Conservation (phyloP, 2,888 invertebrate genomes). For the Nasonovia ribisnigri region DNA sequence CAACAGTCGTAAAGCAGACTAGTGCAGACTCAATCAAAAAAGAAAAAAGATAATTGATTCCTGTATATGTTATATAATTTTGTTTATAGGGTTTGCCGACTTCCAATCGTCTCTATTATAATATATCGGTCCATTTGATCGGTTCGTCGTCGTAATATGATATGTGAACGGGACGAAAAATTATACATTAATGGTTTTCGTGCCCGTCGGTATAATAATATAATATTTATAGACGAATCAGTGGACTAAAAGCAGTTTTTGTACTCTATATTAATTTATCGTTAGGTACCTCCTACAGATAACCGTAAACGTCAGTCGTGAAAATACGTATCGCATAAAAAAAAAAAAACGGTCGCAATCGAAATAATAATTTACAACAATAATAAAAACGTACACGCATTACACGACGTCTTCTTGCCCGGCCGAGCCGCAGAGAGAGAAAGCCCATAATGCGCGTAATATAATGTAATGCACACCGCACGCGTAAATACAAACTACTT, state of each 20-base stretch:
- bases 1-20: not conserved
- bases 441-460: slow-evolving; percentile 18
- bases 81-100: not conserved
- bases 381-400: not conserved
- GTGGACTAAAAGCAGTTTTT: not conserved
- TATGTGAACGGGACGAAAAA: not conserved
- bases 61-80: not conserved
- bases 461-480: slow-evolving; percentile 21
- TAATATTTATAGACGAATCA: not conserved
- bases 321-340: not conserved
- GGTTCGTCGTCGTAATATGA: not conserved
- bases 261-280: not conserved
- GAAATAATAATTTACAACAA: not conserved
- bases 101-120: not conserved
- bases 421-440: not conserved
- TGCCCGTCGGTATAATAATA: not conserved
- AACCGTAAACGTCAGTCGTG: not conserved
- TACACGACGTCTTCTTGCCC: not conserved
- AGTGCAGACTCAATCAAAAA: not conserved
- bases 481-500: not conserved
- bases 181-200: not conserved
- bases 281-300: not conserved
- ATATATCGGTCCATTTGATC: not conserved
- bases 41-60: not conserved
- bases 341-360: not conserved